phyloP scores from a whole-genome alignment of 2,113 vertebrate genomes.

The Callaeas wilsoni region DNA sequence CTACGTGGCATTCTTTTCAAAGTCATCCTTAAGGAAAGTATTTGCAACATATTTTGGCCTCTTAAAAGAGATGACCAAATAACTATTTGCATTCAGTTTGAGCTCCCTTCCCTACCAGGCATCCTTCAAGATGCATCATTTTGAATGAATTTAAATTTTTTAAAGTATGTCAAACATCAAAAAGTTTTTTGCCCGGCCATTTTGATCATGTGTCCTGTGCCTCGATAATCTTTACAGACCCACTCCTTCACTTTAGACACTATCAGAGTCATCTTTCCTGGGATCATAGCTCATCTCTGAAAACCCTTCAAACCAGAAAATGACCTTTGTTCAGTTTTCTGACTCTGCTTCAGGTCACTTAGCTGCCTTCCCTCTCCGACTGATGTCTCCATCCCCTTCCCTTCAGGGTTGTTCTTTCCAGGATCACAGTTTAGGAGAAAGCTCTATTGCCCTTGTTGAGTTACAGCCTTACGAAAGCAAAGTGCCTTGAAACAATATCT shows the following conservation, averaged over 20 bases:
- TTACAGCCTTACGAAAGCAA: neutral
- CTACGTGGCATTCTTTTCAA: neutral
- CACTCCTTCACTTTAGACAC: neutral
- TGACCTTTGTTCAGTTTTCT: neutral
- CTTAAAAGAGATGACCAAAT: neutral
- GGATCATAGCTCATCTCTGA: neutral
- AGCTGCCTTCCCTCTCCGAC: neutral
- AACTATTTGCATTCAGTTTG: neutral
- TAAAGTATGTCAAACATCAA: neutral
- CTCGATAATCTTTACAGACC: neutral
- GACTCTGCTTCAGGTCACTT: neutral
- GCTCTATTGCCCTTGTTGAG: neutral
- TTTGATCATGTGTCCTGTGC: rapidly evolving
- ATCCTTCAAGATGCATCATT: neutral
- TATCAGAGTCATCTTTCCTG: neutral
- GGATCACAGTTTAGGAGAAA: neutral
- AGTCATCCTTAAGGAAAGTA: neutral
- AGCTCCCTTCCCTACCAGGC: neutral
- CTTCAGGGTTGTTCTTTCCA: neutral
- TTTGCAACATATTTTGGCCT: neutral
- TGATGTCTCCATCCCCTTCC: neutral
- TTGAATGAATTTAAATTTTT: neutral
- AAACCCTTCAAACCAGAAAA: neutral
- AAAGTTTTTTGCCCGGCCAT: neutral
- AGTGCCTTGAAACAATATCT: neutral